Base-by-base conservation (phyloP, 2,888 invertebrate genomes). In the Thymelicus acteon region DNA sequence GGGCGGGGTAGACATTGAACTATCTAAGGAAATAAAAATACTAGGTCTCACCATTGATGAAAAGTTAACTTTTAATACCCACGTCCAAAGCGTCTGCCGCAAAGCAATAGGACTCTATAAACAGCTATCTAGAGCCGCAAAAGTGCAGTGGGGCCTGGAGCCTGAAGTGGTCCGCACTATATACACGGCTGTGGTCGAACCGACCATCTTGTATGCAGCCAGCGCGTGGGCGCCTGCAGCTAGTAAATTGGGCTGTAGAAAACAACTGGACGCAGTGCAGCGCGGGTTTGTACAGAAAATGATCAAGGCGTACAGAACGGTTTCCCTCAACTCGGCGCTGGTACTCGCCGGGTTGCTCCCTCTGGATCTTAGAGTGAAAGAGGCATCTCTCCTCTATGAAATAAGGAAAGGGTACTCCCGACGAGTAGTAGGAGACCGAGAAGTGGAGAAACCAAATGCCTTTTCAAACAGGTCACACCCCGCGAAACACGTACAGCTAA, bases 11-110 rank as follows among this genome's bases (percentile, higher is more conserved):
- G 2, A 2, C 19, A 19, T 19, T 2, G 39, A 7, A 39, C 1
- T 54, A 0, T 54, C 54, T 6, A 6, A 47, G 1, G 65, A 73
- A n/a, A 71, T 73, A 8, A 73, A 72, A n/a, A 40, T 73, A 0
- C 48, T 73, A 0, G 70, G 70, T 8, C 65, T 73, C 39, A 73
- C 68, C 4, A 65, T 73, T 0, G 73, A 73, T n/a, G 2, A 57
- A 0, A 64, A 63, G 13, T 40, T 73, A 1, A 72, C 72, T 0
- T 73, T 73, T 12, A 60, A 72, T 2, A 7, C n/a, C 13, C 71
- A 71, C n/a, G 49, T 64, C 2, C 2, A 19, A 12, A 31, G 49
- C 12, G 60, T 57, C 0, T 69, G 65, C 61, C 63, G 19, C 1
- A 19, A 19, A 19, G 19, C 19, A 19, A 19, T 19, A 19, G n/a